Percentiles rank a stretch among this genome's conserved stretches.
These are phyloP conservation scores for Delichon dasypus DNA, from an alignment of 2,797 vertebrate species.

Conservation along the genomic window DNA sequence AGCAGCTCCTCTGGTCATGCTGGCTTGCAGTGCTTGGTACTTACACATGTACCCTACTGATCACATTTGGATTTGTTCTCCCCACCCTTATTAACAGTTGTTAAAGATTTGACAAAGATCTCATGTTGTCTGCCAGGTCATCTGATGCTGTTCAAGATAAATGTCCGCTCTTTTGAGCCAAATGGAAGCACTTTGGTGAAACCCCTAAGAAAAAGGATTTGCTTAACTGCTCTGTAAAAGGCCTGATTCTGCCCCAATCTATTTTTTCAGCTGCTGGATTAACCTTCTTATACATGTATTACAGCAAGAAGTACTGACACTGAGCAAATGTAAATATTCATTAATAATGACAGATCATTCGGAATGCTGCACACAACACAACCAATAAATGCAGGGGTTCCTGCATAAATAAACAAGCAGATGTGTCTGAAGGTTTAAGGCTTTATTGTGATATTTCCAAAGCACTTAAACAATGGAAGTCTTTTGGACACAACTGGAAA, in stretches of 20 bases:
- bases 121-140: neutral
- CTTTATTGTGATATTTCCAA: neutral
- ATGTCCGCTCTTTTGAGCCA: neutral
- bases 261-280: neutral
- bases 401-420: conserved; percentile 27
- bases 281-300: neutral
- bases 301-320: neutral
- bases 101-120: conserved; percentile 7
- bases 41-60: neutral
- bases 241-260: neutral
- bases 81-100: neutral
- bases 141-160: neutral
- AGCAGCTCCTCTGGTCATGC: neutral
- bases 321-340: conserved; percentile 28
- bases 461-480: neutral
- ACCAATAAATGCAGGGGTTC: neutral
- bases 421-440: neutral
- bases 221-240: neutral
- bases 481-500: neutral
- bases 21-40: neutral
- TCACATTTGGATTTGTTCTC: neutral
- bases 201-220: neutral
- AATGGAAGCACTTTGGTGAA: neutral
- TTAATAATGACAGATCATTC: conserved; percentile 33
- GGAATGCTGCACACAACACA: neutral